Base-by-base conservation (phyloP, 2,888 invertebrate genomes). In the Acrobasis consociella region DNA sequence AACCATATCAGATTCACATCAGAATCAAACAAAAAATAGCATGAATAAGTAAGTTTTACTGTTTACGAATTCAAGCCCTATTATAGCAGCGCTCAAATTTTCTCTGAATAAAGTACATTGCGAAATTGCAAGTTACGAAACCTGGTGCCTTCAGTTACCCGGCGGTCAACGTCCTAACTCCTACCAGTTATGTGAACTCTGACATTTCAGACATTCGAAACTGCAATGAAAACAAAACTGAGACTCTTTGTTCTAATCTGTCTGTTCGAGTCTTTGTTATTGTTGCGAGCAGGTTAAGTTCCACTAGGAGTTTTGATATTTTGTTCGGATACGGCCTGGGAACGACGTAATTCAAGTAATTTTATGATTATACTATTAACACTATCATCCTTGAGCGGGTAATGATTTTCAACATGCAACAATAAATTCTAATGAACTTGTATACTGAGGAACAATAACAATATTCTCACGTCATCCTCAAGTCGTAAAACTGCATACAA, bases 181-280 rank as follows among this genome's bases (percentile, higher is more conserved):
- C 68, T 68, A 67, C 65, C 63, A 71, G 67, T 65, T 73, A 73
- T 65, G 63, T 76, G 76, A 81, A 78, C 79, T 79, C 72, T 80
- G 75, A 74, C 77, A 81, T 83, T 60, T 79, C 72, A 80, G 75
- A 75, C 76, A 80, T 82, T 60, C n/a, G 39, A 69, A 67, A 74
- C 65, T 61, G 62, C 63, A 68, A 65, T 59, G 49, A 16, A 62
- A 53, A 60, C 50, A 56, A 46, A 53, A 60, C 38, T 53, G 31
- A 31, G 31, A 31, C 31, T 31, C 5, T 31, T n/a, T n/a, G n/a
- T n/a, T n/a, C n/a, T n/a, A n/a, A n/a, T n/a, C n/a, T n/a, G n/a
- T n/a, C n/a, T n/a, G n/a, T n/a, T n/a, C n/a, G n/a, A n/a, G n/a
- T 8, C 31, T 31, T 31, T 31, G 31, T 31, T 31, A 31, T 31